Conservation (phyloP, 1,140 invertebrate species). For the Anoplophora glabripennis region DNA sequence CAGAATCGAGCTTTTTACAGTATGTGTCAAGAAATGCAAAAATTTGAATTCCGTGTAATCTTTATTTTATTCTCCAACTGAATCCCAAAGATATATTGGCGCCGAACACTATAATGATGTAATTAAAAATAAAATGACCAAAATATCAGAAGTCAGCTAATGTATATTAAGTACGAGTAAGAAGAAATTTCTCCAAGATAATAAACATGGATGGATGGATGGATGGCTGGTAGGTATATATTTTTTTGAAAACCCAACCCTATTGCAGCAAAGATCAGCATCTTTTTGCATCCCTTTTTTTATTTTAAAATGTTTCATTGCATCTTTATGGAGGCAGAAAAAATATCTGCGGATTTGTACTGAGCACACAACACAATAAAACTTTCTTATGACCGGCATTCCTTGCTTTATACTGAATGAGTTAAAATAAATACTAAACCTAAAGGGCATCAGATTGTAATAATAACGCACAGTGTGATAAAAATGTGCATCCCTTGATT, state of each 20-base stretch:
- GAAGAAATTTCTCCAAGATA: constrained; percentile 33
- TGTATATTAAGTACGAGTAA: constrained; percentile 34
- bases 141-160: constrained; percentile 31
- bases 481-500: too few relatives aligned
- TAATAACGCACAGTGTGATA: too few relatives aligned
- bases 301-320: constrained; percentile 22
- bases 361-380: too few relatives aligned
- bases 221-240: constrained; percentile 29
- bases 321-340: too few relatives aligned
- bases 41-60: constrained; percentile 36
- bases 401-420: too few relatives aligned
- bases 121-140: constrained; percentile 29
- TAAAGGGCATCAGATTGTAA: too few relatives aligned
- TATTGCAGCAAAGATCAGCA: constrained; percentile 25
- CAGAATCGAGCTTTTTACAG: constrained; percentile 16
- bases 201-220: constrained; percentile 22
- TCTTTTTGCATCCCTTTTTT: constrained; percentile 22
- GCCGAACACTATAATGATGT: constrained; percentile 23
- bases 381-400: too few relatives aligned
- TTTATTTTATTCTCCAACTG: constrained; percentile 39
- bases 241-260: constrained; percentile 35
- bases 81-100: constrained; percentile 36
- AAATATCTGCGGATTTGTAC: too few relatives aligned
- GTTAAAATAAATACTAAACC: too few relatives aligned
- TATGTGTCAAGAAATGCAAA: constrained; percentile 12